Percentiles rank a stretch among this genome's conserved stretches.
These are phyloP conservation scores for Microhierax caerulescens DNA, from an alignment of 2,797 vertebrate species.

Conservation along the genomic window DNA sequence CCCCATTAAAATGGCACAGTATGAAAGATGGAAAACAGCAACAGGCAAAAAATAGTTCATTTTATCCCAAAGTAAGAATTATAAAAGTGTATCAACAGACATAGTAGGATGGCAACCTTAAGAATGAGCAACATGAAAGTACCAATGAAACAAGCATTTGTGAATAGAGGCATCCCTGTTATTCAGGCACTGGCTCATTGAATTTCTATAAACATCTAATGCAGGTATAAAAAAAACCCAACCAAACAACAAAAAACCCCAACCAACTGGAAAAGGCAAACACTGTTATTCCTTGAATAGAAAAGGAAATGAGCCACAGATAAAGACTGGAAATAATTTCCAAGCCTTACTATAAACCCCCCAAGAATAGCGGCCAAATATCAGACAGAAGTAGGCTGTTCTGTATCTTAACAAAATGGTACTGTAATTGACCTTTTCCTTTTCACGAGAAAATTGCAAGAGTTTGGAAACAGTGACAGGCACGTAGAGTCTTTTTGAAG, in stretches of 20 bases:
- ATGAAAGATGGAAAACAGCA: not conserved
- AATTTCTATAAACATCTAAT: not conserved
- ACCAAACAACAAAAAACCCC: not conserved
- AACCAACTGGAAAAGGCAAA: not conserved
- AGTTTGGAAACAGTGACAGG: not conserved
- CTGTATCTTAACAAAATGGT: fast-evolving
- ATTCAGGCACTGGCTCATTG: not conserved
- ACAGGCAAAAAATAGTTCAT: not conserved
- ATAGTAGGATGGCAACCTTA: not conserved
- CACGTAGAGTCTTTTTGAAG: not conserved
- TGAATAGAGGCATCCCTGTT: not conserved
- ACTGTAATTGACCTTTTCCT: not conserved
- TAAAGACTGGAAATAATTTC: not conserved
- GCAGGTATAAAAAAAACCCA: not conserved
- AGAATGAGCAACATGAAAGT: not conserved
- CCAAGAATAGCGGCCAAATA: not conserved
- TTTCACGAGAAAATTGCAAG: not conserved
- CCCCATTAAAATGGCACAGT: not conserved
- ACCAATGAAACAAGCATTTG: not conserved
- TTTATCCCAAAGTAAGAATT: not conserved
- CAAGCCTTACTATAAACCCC: not conserved
- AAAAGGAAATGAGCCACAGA: not conserved
- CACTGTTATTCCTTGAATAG: not conserved
- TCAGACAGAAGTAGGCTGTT: not conserved
- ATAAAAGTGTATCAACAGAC: not conserved